These are phyloP conservation scores for Globicephala melas DNA, from an alignment of 2,113 vertebrate genomes.

Conservation along the genomic window DNA sequence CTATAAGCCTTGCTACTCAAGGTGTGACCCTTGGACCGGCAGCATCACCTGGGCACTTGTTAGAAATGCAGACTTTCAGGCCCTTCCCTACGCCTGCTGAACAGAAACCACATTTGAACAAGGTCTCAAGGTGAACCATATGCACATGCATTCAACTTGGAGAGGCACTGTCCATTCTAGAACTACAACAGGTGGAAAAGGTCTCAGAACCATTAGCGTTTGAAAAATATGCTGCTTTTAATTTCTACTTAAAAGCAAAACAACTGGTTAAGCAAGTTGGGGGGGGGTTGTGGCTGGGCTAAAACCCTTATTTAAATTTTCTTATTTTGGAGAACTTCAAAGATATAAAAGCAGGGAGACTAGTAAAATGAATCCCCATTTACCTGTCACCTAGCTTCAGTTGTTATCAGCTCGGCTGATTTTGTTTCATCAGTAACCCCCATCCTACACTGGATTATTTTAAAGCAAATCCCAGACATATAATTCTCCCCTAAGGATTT, in stretches of 20 bases:
- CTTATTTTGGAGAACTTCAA: conserved; percentile 4
- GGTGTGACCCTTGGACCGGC: rapidly evolving
- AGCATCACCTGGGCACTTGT: background rate
- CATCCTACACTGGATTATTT: background rate
- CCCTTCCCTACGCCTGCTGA: background rate
- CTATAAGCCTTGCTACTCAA: background rate
- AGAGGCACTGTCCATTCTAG: background rate
- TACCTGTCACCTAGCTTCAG: background rate
- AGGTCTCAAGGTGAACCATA: rapidly evolving
- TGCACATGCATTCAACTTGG: background rate
- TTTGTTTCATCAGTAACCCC: background rate
- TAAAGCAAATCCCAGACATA: background rate
- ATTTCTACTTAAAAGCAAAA: background rate
- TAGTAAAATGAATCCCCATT: background rate
- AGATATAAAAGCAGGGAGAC: background rate
- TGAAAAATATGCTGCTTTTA: background rate
- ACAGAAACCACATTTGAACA: background rate
- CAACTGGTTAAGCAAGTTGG: background rate
- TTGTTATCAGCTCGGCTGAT: background rate
- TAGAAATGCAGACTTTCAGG: background rate
- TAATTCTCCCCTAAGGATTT: background rate
- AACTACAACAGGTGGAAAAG: background rate
- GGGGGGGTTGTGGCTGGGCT: background rate
- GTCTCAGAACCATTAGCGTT: background rate
- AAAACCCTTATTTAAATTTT: background rate